Base-by-base conservation (phyloP, 2,888 invertebrate genomes). In the Camptogramma bilineatum region DNA sequence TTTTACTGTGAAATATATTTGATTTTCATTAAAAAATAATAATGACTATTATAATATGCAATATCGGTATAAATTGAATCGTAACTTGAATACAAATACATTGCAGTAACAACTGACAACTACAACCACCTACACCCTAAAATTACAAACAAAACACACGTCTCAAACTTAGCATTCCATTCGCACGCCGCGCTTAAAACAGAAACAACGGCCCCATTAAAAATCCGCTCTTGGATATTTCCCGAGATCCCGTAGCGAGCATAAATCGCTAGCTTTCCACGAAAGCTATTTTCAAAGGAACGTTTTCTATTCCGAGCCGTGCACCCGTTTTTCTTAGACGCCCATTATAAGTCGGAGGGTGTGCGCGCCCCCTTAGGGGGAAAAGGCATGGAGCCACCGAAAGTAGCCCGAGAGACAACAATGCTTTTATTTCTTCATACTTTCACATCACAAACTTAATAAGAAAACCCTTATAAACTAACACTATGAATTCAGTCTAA, bases 211-310 rank as follows among this genome's bases (percentile, higher is more conserved):
- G 85, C 83, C 74, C 87, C 90, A 92, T 93, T 92, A 93, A 93
- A 93, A 93, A 92, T 91, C 84, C 90, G 90, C 91, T 90, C 88
- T 85, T 84, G 90, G 91, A 90, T 90, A 91, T 90, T 91, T 90
- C 86, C 91, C 85, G 84, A 86, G 85, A 89, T 88, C 91, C 91
- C 92, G 93, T 93, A 90, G 86, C 87, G 75, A 81, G 83, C 85
- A 91, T 93, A 93, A 93, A 93, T 93, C 93, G 87, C 80, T 80
- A 89, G 93, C 93, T 93, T 93, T 93, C 91, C 91, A 85, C 92
- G 90, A 87, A 92, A 92, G 90, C 93, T 87, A 90, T 92, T 93
- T 90, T 87, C 88, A 90, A 91, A 92, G 86, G 87, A 91, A 91
- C 93, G 82, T 92, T 93, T 93, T 93, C 93, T 93, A 93, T 93